phyloP scores from a whole-genome alignment of 2,888 invertebrate species.

The Scrobipalpa costella region DNA sequence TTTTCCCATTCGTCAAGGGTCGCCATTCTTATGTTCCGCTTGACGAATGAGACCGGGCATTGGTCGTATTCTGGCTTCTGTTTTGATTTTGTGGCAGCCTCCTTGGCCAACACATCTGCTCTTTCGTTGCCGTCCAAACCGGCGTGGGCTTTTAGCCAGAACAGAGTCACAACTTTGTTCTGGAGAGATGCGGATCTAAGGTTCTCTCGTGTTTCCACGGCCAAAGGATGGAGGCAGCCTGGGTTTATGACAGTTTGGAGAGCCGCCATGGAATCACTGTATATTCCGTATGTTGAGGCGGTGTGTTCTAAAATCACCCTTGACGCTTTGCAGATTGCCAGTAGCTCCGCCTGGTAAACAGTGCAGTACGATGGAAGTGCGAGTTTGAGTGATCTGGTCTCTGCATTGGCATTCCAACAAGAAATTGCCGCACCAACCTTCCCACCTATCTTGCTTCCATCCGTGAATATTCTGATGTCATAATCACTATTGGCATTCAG shows the following conservation, averaged over 20 bases:
- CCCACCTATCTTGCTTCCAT: conserved; percentile 32
- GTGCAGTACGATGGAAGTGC: conserved; percentile 19
- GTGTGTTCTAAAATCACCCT: neutral
- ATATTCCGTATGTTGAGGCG: neutral
- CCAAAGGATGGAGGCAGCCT: conserved; percentile 12
- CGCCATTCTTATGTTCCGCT: conserved; percentile 10
- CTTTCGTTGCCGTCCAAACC: too few relatives aligned
- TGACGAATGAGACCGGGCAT: conserved; percentile 22
- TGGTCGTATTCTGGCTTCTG: conserved; percentile 20
- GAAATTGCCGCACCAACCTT: conserved; percentile 25
- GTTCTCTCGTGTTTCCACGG: neutral
- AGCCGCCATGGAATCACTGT: conserved; percentile 7
- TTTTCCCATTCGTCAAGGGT: conserved; percentile 18
- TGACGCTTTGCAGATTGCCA: neutral
- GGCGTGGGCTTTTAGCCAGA: neutral
- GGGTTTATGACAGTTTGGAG: conserved; percentile 19
- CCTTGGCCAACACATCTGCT: too few relatives aligned
- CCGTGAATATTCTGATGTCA: conserved; percentile 26
- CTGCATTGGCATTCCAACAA: neutral
- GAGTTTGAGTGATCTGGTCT: conserved; percentile 17
- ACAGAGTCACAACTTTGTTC: neutral
- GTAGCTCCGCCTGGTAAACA: conserved; percentile 23
- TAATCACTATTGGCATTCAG: neutral
- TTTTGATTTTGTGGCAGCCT: conserved; percentile 24
- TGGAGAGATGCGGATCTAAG: neutral